Evolutionary conservation across 2,113 vertebrate genomes (phyloP).

Genomic region (Agapornis roseicollis): DNA sequence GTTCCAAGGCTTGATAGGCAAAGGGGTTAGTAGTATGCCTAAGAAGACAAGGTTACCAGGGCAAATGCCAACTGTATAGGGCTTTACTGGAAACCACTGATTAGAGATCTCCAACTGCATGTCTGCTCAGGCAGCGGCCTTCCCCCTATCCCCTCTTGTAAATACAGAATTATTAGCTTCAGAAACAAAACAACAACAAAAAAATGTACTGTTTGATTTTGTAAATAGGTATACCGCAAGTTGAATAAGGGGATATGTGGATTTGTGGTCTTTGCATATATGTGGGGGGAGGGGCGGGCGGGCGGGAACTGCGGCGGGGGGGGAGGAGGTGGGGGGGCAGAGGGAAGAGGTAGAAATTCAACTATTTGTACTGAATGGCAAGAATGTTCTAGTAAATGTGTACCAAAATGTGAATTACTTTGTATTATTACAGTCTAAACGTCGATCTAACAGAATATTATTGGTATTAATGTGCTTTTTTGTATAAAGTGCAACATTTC

Average conservation of each 20-base stretch:
- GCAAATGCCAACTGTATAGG: conserved; percentile 76
- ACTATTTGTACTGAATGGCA: conserved; percentile 97
- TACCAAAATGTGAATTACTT: conserved; percentile 99
- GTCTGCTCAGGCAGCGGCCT: conserved; percentile 83
- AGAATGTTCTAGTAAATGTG: conserved; percentile 99
- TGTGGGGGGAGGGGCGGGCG: not conserved
- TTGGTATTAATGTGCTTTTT: conserved; percentile 99
- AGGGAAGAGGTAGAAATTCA: conserved; percentile 86
- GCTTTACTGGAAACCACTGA: conserved; percentile 82
- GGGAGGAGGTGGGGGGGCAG: conserved; percentile 76
- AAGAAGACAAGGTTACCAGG: conserved; percentile 80
- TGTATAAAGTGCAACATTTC: conserved; percentile 99
- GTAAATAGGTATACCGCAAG: conserved; percentile 95
- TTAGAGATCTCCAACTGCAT: conserved; percentile 82
- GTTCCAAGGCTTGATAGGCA: conserved; percentile 77
- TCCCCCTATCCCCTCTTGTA: conserved; percentile 78
- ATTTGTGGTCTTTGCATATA: conserved; percentile 95
- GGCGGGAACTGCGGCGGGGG: conserved; percentile 70
- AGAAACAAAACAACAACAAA: conserved; percentile 46
- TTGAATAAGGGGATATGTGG: conserved; percentile 89
- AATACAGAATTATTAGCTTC: conserved; percentile 93
- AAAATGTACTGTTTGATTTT: conserved; percentile 96
- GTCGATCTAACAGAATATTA: conserved; percentile 98
- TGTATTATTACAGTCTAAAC: conserved; percentile 99
- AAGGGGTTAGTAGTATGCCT: conserved; percentile 75